These are phyloP conservation scores for Arrhopalites spinosus DNA, from an alignment of 2,888 invertebrate species.

Conservation along the genomic window DNA sequence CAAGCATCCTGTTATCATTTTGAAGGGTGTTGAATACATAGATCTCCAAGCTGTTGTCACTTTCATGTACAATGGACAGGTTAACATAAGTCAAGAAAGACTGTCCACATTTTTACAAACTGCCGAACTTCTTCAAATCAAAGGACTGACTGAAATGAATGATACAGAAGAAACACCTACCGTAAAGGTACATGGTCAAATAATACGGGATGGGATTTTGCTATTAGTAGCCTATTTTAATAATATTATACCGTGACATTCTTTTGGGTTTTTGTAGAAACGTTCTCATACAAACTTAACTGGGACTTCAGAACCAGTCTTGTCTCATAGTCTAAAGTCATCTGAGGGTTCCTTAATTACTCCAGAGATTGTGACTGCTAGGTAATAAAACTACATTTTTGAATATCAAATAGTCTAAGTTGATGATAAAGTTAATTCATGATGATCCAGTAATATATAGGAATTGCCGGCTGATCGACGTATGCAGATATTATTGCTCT, in stretches of 20 bases:
- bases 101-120: slow-evolving; percentile 77
- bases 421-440: not conserved
- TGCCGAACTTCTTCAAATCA: slow-evolving; percentile 76
- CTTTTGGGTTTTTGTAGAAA: slow-evolving; percentile 10
- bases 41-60: slow-evolving; percentile 78
- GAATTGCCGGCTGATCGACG: slow-evolving; percentile 21
- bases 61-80: slow-evolving; percentile 83
- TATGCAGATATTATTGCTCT: slow-evolving; percentile 4
- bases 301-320: slow-evolving; percentile 6
- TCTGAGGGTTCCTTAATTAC: not conserved
- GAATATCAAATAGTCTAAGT: not conserved
- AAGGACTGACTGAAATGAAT: slow-evolving; percentile 71
- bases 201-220: not conserved
- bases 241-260: not conserved
- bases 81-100: slow-evolving; percentile 79
- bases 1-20: slow-evolving; percentile 77
- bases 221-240: not conserved
- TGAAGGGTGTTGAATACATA: slow-evolving; percentile 76
- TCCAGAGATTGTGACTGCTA: slow-evolving; percentile 16
- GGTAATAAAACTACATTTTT: slow-evolving; percentile 6
- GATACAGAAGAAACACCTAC: slow-evolving; percentile 57
- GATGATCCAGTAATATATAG: slow-evolving; percentile 12
- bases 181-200: not conserved
- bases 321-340: slow-evolving; percentile 8
- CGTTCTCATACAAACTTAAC: slow-evolving; percentile 10